These are phyloP conservation scores for Peromyscus nudipes DNA, from an alignment of 2,797 vertebrate genomes.

Conservation along the genomic window DNA sequence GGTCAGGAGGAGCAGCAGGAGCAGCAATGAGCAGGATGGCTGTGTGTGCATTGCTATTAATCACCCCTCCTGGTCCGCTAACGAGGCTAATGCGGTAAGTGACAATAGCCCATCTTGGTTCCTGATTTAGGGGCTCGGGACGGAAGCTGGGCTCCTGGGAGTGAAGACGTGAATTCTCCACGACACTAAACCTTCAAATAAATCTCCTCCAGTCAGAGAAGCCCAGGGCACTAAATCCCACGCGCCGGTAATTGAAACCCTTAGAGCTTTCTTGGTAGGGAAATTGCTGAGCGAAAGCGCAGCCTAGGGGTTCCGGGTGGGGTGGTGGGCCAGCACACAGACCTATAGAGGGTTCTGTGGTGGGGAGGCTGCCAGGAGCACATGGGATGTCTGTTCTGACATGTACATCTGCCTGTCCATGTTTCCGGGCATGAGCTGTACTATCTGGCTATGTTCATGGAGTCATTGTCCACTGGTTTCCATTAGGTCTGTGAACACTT, in stretches of 20 bases:
- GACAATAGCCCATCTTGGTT: conserved; percentile 91
- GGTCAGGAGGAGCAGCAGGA: conserved; percentile 64
- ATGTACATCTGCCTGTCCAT: not conserved
- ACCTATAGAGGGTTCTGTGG: not conserved
- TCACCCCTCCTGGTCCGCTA: conserved; percentile 87
- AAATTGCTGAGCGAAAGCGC: conserved; percentile 76
- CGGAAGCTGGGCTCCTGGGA: conserved; percentile 91
- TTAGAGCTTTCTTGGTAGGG: conserved; percentile 84
- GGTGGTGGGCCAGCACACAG: not conserved
- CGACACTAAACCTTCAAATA: conserved; percentile 92
- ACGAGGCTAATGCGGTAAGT: conserved; percentile 91
- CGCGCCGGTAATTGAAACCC: conserved; percentile 89
- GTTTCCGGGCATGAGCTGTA: not conserved
- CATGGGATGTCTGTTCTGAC: not conserved
- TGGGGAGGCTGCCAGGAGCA: not conserved
- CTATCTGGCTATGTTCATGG: not conserved
- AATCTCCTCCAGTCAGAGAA: conserved; percentile 91
- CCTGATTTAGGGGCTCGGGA: conserved; percentile 91
- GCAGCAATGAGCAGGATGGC: conserved; percentile 71
- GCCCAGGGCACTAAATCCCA: conserved; percentile 92
- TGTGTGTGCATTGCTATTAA: conserved; percentile 87
- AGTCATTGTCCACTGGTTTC: not conserved
- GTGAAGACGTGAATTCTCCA: conserved; percentile 91
- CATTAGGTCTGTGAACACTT: conserved; percentile 10
- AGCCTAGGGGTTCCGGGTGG: conserved; percentile 67